phyloP scores from a whole-genome alignment of 2,888 invertebrate species.

The Acleris cristana region DNA sequence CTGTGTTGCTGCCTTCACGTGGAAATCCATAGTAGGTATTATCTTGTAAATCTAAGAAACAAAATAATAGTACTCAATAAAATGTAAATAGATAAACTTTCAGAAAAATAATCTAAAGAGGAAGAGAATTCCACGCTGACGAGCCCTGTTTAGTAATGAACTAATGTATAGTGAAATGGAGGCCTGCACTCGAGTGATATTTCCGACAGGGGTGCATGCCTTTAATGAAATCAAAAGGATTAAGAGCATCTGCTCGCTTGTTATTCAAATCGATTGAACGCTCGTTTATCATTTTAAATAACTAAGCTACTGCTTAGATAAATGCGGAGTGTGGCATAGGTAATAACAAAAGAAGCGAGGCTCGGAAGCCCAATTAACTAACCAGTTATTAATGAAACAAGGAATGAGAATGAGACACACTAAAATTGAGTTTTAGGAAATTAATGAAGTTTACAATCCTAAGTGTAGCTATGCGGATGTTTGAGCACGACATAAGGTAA shows the following conservation, averaged over 20 bases:
- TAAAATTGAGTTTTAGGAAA: conserved; percentile 47
- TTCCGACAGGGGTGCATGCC: conserved; percentile 83
- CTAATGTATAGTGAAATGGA: conserved; percentile 64
- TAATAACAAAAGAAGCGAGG: conserved; percentile 73
- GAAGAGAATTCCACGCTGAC: conserved; percentile 46
- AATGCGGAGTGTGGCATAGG: conserved; percentile 78
- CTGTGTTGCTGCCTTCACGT: too few relatives aligned
- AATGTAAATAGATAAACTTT: not conserved
- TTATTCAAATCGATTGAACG: conserved; percentile 83
- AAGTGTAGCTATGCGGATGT: not conserved
- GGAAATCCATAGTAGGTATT: too few relatives aligned
- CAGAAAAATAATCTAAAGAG: not conserved
- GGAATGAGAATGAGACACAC: conserved; percentile 46
- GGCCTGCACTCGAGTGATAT: conserved; percentile 78
- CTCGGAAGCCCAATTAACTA: conserved; percentile 76
- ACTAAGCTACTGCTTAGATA: conserved; percentile 79
- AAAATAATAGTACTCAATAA: not conserved
- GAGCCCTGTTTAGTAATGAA: conserved; percentile 63
- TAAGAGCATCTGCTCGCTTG: conserved; percentile 83
- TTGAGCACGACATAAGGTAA: not conserved
- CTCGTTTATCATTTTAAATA: conserved; percentile 83
- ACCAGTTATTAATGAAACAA: conserved; percentile 69
- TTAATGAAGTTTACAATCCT: conserved; percentile 44
- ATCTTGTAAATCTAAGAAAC: too few relatives aligned
- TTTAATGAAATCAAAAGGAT: conserved; percentile 84